Percentiles rank a stretch among this genome's conserved stretches.
Conservation (phyloP, 2,797 vertebrate genomes). For the Rhincodon typus region DNA sequence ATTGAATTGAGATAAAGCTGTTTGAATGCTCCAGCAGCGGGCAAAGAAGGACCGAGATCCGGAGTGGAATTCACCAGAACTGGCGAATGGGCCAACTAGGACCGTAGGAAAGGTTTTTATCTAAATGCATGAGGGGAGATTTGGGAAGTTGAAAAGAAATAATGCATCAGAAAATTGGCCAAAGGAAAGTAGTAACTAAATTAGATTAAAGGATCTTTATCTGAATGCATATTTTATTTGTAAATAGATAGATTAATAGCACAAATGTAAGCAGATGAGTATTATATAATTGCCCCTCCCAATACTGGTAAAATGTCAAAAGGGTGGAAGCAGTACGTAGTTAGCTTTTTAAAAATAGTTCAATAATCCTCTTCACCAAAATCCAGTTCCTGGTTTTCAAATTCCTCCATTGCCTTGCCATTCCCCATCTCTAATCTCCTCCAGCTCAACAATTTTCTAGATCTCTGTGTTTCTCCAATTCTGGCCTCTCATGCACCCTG, state of each 20-base stretch:
- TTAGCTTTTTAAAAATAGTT: too few species aligned
- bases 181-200: background rate
- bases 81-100: background rate
- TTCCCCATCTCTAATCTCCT: background rate
- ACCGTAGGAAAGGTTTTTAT: background rate
- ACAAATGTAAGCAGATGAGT: background rate
- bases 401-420: background rate
- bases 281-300: background rate
- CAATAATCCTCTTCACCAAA: too few species aligned
- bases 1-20: background rate
- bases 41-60: background rate
- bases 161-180: background rate
- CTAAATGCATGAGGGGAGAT: background rate
- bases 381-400: too few species aligned
- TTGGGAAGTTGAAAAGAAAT: background rate
- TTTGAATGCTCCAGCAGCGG: background rate
- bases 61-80: background rate
- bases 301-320: background rate
- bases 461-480: background rate
- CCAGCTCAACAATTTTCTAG: background rate
- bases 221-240: background rate
- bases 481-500: background rate
- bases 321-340: too few species aligned
- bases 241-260: background rate
- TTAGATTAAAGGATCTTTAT: background rate